Percentiles rank a stretch among this genome's conserved stretches.
phyloP scores from a whole-genome alignment of 2,797 vertebrate species.

The Enteromius unitaeniatus region DNA sequence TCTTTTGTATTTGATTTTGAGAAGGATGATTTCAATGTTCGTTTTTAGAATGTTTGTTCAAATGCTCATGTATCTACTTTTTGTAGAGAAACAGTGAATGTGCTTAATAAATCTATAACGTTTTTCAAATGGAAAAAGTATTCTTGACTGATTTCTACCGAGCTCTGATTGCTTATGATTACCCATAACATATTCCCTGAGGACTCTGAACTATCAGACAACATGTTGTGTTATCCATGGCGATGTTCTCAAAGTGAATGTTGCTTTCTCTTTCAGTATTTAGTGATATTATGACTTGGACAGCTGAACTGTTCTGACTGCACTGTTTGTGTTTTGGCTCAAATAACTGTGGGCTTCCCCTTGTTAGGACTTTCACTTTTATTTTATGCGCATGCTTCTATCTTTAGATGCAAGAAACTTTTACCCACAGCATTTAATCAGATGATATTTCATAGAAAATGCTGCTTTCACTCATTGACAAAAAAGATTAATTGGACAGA shows the following conservation, averaged over 20 bases:
- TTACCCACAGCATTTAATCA: neutral
- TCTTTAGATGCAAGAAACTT: neutral
- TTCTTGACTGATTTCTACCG: neutral
- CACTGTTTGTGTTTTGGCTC: neutral
- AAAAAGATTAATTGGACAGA: neutral
- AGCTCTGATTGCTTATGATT: no score
- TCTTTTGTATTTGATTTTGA: neutral
- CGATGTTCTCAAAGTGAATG: neutral
- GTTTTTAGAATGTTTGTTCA: neutral
- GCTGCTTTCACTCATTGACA: neutral
- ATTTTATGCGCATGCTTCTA: neutral
- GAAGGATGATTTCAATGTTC: neutral
- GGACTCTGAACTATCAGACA: neutral
- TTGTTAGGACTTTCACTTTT: neutral
- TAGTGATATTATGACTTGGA: neutral
- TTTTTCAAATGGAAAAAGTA: slow-evolving; percentile 33
- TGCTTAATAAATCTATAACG: slow-evolving; percentile 30
- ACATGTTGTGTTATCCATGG: neutral
- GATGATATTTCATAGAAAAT: neutral
- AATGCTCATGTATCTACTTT: neutral
- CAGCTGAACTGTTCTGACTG: neutral
- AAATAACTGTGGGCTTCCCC: neutral
- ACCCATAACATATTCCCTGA: neutral
- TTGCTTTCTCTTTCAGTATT: neutral
- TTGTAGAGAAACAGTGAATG: slow-evolving; percentile 34